Evolutionary conservation across 2,113 vertebrate species (phyloP), one percentile per base, ranked within the genome.

Genomic region (Eublepharis macularius): DNA sequence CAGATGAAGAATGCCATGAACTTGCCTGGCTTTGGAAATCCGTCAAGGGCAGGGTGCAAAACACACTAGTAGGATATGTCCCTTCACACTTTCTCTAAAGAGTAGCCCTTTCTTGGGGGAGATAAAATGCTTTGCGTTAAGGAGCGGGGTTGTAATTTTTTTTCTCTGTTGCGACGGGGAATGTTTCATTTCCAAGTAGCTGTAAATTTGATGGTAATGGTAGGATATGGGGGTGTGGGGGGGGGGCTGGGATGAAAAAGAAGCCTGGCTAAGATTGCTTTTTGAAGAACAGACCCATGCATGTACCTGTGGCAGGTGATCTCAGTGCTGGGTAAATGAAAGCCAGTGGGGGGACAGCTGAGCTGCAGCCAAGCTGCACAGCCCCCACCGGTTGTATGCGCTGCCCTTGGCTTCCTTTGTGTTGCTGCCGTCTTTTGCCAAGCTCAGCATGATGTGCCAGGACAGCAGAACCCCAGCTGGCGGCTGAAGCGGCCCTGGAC

Each of bases 1-100:
- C 97, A 98, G 97, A 98, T 98, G 96, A 97, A 97, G 96, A 96
- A 94, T 97, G 95, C 96, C 95, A 94, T 97, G 95, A 96, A 96
- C 94, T 96, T 95, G 93, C 91, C 96, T 94, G 97, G 96, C 97
- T 97, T 97, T 97, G 97, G 97, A 96, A 95, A 97, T 96, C 95
- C 96, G 94, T 94, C 96, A 96, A 96, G 96, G 97, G 97, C 97
- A 97, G 97, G 96, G 97, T 97, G 96, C 97, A 96, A 97, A 96
- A 95, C 96, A 94, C 92, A 92, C 95, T 94, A 95, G 96, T 96
- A 96, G 96, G 96, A 96, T 93, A 93, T 92, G 94, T 95, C 88
- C 94, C 94, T 96, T 96, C 96, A 95, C 92, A 91, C 94, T 94
- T 86, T 95, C 93, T 94, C 89, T 96, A 96, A 94, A 94, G 91